phyloP scores from a whole-genome alignment of 1,140 invertebrate genomes.

The Lerema accius region DNA sequence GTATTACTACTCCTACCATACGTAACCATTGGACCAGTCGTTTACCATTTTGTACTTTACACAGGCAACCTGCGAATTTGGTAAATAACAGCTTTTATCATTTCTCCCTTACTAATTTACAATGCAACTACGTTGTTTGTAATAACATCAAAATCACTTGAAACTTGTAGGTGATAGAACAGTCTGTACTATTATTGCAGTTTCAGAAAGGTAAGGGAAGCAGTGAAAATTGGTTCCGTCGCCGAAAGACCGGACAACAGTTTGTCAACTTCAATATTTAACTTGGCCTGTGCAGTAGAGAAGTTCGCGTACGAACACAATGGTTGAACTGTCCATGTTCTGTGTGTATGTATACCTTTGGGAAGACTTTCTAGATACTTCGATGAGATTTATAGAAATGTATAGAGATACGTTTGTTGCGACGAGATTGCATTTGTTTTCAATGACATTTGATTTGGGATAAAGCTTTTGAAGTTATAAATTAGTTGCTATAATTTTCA shows the following conservation, averaged over 20 bases:
- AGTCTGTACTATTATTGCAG: background rate
- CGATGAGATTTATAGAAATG: background rate
- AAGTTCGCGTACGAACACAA: slow-evolving; percentile 34
- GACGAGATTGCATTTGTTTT: slow-evolving; percentile 27
- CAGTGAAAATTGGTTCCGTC: slow-evolving; percentile 21
- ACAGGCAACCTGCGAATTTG: too few relatives aligned
- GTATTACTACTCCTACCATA: too few relatives aligned
- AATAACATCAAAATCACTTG: too few relatives aligned
- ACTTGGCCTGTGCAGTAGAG: slow-evolving; percentile 28
- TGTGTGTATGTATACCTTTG: slow-evolving; percentile 23
- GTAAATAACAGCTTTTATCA: too few relatives aligned
- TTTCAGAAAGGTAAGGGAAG: slow-evolving; percentile 5
- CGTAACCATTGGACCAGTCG: too few relatives aligned
- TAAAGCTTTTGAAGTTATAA: too few relatives aligned
- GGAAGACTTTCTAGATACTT: slow-evolving; percentile 4
- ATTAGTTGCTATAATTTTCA: too few relatives aligned
- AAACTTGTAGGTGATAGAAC: too few relatives aligned
- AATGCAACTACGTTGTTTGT: too few relatives aligned
- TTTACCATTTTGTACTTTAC: too few relatives aligned
- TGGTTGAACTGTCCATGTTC: slow-evolving; percentile 23
- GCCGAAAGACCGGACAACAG: slow-evolving; percentile 12
- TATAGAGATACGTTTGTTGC: slow-evolving; percentile 17
- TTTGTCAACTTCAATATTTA: slow-evolving; percentile 37
- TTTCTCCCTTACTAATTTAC: too few relatives aligned
- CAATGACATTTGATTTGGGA: too few relatives aligned